Evolutionary conservation across 2,113 vertebrate genomes (phyloP).

Genomic region (Gulo gulo): DNA sequence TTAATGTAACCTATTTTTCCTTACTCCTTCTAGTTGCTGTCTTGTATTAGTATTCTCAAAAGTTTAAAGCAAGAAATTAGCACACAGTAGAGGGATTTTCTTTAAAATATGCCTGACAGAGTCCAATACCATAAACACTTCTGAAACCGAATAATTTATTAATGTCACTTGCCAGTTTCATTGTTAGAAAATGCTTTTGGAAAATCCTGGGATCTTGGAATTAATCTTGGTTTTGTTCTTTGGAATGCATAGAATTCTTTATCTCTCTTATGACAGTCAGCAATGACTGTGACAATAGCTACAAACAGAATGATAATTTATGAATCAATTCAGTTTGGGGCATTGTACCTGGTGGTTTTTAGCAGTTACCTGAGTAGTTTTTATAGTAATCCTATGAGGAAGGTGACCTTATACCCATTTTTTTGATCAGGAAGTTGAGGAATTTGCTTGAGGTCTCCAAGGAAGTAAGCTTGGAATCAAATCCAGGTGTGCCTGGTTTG

Average conservation of each 20-base stretch:
- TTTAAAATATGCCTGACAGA: not conserved
- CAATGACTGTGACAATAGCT: not conserved
- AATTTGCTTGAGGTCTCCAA: not conserved
- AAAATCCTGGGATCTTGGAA: not conserved
- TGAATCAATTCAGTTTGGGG: not conserved
- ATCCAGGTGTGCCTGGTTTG: not conserved
- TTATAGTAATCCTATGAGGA: not conserved
- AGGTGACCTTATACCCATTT: not conserved
- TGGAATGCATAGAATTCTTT: not conserved
- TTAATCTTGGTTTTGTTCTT: not conserved
- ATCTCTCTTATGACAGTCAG: not conserved
- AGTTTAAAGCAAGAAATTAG: not conserved
- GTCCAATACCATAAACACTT: not conserved
- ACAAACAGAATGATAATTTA: not conserved
- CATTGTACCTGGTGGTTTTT: not conserved
- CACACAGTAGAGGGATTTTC: not conserved
- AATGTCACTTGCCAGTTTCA: not conserved
- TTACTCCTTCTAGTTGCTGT: not conserved
- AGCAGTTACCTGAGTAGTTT: not conserved
- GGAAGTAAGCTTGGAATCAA: not conserved
- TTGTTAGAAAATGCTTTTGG: not conserved
- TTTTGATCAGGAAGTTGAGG: not conserved
- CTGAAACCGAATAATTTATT: not conserved
- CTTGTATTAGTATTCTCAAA: not conserved
- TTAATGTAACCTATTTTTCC: not conserved